These are phyloP conservation scores for Promerops cafer DNA, from an alignment of 2,113 vertebrate genomes.

Conservation along the genomic window DNA sequence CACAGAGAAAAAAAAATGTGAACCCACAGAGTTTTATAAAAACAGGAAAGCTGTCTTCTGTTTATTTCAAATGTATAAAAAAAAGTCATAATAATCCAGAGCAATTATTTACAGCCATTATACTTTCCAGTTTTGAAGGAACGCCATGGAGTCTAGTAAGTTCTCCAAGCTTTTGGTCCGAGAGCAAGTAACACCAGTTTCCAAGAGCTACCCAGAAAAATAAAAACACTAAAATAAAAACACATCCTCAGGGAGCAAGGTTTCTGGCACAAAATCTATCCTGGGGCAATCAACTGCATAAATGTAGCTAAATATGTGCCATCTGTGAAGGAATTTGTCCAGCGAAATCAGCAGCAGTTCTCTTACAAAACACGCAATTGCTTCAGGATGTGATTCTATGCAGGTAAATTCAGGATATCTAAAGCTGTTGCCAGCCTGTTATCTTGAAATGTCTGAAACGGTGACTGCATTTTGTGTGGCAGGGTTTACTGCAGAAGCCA, in stretches of 20 bases:
- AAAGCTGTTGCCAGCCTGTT: not conserved
- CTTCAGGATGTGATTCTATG: not conserved
- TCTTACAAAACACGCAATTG: not conserved
- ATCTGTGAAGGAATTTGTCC: slow-evolving; percentile 25
- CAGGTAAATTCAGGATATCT: not conserved
- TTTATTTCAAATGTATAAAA: not conserved
- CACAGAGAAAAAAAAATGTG: not conserved
- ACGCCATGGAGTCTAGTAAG: not conserved
- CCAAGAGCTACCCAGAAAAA: not conserved
- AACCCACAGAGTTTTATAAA: not conserved
- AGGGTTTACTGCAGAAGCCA: not conserved
- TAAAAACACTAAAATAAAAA: not conserved
- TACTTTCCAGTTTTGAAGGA: not conserved
- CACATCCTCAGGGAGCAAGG: not conserved
- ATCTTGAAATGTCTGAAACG: not conserved
- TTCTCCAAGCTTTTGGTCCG: not conserved
- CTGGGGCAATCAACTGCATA: slow-evolving; percentile 21
- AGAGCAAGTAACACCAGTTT: not conserved
- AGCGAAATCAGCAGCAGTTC: not conserved
- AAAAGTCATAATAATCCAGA: not conserved
- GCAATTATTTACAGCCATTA: not conserved
- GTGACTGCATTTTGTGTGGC: not conserved
- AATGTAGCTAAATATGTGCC: slow-evolving; percentile 14
- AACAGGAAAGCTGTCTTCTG: not conserved
- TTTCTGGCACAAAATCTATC: slow-evolving; percentile 9